Conservation (phyloP, 2,113 vertebrate genomes). For the Philantomba maxwellii region DNA sequence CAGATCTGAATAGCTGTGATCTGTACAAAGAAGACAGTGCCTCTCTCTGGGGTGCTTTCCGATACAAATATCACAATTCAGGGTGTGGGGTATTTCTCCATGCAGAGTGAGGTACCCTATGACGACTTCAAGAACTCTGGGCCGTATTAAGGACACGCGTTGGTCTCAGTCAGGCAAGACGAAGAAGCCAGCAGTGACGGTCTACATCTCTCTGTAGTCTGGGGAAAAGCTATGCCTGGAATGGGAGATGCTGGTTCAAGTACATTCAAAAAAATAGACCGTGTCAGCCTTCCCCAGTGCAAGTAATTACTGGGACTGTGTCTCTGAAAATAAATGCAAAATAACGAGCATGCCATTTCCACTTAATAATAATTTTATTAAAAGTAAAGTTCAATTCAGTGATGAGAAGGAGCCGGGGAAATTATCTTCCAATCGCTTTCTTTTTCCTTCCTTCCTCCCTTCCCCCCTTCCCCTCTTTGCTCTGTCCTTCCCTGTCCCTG, state of each 20-base stretch:
- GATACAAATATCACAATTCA: background rate
- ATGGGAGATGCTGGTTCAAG: background rate
- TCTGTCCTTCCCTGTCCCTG: background rate
- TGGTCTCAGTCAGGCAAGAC: background rate
- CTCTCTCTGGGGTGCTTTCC: background rate
- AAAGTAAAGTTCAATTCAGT: conserved; percentile 63
- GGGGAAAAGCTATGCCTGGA: background rate
- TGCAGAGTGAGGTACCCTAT: background rate
- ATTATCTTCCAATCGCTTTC: background rate
- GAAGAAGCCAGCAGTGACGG: background rate
- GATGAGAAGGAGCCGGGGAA: conserved; percentile 28
- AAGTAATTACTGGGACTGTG: conserved; percentile 40
- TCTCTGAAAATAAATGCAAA: conserved; percentile 55
- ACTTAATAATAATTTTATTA: conserved; percentile 64
- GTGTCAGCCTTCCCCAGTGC: background rate
- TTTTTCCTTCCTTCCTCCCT: background rate
- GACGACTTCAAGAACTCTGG: background rate
- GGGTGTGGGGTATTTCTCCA: background rate
- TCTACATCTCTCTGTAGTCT: background rate
- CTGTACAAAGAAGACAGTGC: background rate
- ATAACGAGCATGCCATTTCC: conserved; percentile 44
- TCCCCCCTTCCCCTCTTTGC: background rate
- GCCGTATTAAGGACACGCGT: background rate
- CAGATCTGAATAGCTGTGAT: background rate
- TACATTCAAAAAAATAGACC: background rate